Evolutionary conservation across 2,113 vertebrate genomes (phyloP).

Genomic region (Peromyscus maniculatus): DNA sequence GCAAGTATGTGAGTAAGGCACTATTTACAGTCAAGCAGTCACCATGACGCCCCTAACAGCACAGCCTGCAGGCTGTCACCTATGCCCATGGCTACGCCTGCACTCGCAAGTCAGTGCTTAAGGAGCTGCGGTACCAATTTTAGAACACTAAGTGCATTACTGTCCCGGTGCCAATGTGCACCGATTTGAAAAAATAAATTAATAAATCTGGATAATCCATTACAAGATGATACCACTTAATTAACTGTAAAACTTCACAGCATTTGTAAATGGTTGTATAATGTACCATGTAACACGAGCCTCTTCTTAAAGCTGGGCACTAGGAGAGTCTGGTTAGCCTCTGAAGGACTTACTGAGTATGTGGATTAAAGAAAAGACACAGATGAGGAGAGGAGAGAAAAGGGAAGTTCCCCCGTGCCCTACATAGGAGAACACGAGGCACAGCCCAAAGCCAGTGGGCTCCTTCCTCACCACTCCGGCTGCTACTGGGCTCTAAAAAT

Average conservation of each 20-base stretch:
- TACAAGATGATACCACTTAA: constrained; percentile 80
- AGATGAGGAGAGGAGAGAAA: not conserved
- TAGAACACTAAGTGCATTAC: constrained; percentile 82
- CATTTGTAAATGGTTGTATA: constrained; percentile 76
- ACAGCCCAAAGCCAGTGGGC: not conserved
- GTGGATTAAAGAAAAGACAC: constrained; percentile 30
- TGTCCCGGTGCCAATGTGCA: constrained; percentile 75
- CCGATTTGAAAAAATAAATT: constrained; percentile 77
- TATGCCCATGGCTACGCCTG: constrained; percentile 47
- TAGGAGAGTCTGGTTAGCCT: constrained; percentile 42
- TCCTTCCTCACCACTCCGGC: not conserved
- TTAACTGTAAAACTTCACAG: constrained; percentile 79
- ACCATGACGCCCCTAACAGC: constrained; percentile 46
- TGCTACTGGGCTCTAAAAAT: constrained; percentile 30
- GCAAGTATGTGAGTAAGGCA: not conserved
- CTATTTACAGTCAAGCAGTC: constrained; percentile 69
- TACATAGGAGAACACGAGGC: not conserved
- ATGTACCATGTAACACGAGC: constrained; percentile 79
- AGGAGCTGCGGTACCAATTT: constrained; percentile 72
- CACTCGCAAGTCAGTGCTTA: constrained; percentile 67
- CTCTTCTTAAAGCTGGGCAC: constrained; percentile 64
- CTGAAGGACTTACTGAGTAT: constrained; percentile 64
- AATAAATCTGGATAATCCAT: constrained; percentile 76
- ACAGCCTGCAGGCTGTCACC: constrained; percentile 46
- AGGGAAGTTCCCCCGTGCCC: not conserved